Conservation (phyloP, 1,140 invertebrate species). For the Phthorimaea operculella region DNA sequence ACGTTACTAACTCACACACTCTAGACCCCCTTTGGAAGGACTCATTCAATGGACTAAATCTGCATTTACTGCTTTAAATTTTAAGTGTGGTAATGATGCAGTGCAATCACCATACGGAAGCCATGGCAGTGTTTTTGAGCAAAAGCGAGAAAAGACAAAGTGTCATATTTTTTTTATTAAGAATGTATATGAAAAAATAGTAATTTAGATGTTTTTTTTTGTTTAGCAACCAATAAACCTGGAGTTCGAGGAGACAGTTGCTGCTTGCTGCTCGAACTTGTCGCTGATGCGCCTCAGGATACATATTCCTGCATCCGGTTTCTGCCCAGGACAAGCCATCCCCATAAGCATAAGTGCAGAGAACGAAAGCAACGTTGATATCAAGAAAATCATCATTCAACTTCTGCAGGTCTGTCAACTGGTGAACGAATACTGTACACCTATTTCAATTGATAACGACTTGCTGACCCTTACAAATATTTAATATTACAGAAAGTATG, state of each 20-base stretch:
- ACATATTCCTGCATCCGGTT: constrained; percentile 66
- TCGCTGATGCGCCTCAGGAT: constrained; percentile 66
- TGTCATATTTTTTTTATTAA: too few species aligned
- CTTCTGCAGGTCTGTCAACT: constrained; percentile 27
- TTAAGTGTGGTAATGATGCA: background rate
- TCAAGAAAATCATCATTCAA: constrained; percentile 62
- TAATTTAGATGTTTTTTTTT: constrained; percentile 7
- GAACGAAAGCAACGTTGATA: constrained; percentile 67
- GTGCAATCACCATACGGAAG: background rate
- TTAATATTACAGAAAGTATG: constrained; percentile 24
- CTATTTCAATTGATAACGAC: background rate
- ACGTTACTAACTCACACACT: too few species aligned
- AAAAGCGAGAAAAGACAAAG: too few species aligned
- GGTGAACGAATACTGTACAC: background rate
- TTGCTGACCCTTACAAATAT: background rate
- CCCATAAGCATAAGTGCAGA: constrained; percentile 68
- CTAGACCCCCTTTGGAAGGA: too few species aligned
- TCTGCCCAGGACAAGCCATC: constrained; percentile 70
- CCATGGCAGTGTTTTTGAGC: too few species aligned
- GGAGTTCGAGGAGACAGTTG: constrained; percentile 71
- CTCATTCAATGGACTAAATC: background rate
- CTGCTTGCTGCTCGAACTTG: constrained; percentile 67
- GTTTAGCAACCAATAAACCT: constrained; percentile 65
- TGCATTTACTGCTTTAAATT: too few species aligned
- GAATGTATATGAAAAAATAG: background rate